phyloP scores from a whole-genome alignment of 2,113 vertebrate genomes.

The Clarias magur region DNA sequence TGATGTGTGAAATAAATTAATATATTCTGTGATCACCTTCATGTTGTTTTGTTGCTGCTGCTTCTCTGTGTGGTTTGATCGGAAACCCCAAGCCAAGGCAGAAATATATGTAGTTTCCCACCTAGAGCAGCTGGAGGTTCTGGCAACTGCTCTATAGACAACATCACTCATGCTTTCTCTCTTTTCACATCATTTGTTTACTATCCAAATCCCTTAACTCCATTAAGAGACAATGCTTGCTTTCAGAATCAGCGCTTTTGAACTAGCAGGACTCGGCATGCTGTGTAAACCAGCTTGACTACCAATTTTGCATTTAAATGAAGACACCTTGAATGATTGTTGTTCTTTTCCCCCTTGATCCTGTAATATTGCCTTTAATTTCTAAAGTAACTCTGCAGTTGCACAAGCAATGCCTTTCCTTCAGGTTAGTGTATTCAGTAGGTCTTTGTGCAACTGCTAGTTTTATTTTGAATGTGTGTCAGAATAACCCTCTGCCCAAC shows the following conservation, averaged over 20 bases:
- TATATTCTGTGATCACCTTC: neutral
- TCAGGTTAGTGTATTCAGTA: conserved; percentile 45
- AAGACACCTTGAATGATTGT: conserved; percentile 55
- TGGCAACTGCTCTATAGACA: conserved; percentile 56
- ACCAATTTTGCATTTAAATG: conserved; percentile 70
- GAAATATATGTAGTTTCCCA: conserved; percentile 39
- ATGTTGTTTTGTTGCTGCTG: neutral
- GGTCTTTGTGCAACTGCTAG: conserved; percentile 33
- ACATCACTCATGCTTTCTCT: conserved; percentile 48
- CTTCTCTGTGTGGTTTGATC: conserved; percentile 14
- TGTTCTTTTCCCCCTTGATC: conserved; percentile 38
- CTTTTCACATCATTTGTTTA: conserved; percentile 40
- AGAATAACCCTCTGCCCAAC: conserved; percentile 14
- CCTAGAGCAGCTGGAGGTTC: conserved; percentile 64
- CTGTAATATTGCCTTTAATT: conserved; percentile 59
- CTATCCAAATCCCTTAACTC: conserved; percentile 57
- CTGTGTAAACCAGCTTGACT: conserved; percentile 59
- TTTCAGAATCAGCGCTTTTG: conserved; percentile 62
- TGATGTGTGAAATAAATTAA: no score
- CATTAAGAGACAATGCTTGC: conserved; percentile 66
- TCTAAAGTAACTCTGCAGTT: conserved; percentile 52
- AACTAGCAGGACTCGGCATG: conserved; percentile 57
- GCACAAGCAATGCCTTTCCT: conserved; percentile 39
- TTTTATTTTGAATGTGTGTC: neutral
- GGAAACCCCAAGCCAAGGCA: conserved; percentile 7